Conservation (phyloP, 2,888 invertebrate species). For the Callinectes sapidus region DNA sequence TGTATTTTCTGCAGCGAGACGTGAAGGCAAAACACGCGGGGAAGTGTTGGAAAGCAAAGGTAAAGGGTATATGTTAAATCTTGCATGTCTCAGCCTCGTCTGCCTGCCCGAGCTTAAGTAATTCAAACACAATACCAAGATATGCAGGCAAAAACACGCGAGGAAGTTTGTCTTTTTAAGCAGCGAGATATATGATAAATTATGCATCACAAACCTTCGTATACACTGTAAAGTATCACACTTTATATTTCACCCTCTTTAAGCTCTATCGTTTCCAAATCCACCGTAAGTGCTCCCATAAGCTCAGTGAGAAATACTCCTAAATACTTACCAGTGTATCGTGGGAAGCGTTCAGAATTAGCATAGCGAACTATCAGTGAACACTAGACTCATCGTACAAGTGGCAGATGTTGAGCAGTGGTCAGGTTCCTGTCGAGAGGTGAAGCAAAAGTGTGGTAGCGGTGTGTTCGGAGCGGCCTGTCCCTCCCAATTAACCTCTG, state of each 20-base stretch:
- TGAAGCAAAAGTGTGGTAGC: background rate
- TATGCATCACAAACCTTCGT: too few relatives aligned
- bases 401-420: background rate
- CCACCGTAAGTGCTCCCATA: background rate
- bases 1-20: background rate
- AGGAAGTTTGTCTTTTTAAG: background rate
- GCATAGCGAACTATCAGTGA: background rate
- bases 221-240: background rate
- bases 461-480: background rate
- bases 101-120: background rate
- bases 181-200: too few relatives aligned
- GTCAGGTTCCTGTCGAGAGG: background rate
- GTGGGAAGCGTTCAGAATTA: background rate
- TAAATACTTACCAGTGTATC: background rate
- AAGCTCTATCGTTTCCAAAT: background rate
- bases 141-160: too few relatives aligned
- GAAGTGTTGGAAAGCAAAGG: background rate
- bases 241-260: background rate
- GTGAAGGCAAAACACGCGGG: background rate
- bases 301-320: background rate
- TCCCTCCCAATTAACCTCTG: slow-evolving; percentile 5
- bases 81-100: background rate
- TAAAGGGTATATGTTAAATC: background rate
- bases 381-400: background rate
- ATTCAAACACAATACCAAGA: background rate